phyloP scores from a whole-genome alignment of 2,113 vertebrate genomes.

The Dromiciops gliroides region DNA sequence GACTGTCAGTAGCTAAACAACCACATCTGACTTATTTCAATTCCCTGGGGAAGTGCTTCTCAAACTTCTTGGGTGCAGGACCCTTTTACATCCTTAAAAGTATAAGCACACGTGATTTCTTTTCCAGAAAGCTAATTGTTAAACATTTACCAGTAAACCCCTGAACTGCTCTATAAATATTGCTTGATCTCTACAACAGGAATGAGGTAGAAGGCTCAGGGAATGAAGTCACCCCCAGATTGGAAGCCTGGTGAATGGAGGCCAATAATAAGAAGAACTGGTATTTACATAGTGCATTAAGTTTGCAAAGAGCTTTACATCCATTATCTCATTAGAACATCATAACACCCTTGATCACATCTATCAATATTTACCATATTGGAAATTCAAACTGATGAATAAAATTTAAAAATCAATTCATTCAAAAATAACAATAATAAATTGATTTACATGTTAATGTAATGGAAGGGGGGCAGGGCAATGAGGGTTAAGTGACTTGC shows the following conservation, averaged over 20 bases:
- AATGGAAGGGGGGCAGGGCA: too few species aligned
- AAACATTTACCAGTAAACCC: not conserved
- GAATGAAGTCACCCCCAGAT: not conserved
- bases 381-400: not conserved
- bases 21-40: too few species aligned
- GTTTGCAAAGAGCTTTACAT: not conserved
- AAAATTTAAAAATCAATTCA: not conserved
- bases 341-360: not conserved
- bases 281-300: not conserved
- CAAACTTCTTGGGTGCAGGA: too few species aligned
- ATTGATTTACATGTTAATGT: not conserved
- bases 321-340: not conserved
- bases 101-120: not conserved
- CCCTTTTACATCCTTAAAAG: too few species aligned
- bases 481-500: too few species aligned
- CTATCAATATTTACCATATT: not conserved
- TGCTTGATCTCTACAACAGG: not conserved
- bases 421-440: not conserved
- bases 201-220: not conserved
- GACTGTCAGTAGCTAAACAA: too few species aligned
- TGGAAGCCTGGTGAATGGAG: not conserved
- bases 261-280: not conserved
- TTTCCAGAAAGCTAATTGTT: not conserved
- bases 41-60: too few species aligned
- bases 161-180: not conserved